These are phyloP conservation scores for Epinotia ramella DNA, from an alignment of 2,888 invertebrate genomes.

Conservation along the genomic window DNA sequence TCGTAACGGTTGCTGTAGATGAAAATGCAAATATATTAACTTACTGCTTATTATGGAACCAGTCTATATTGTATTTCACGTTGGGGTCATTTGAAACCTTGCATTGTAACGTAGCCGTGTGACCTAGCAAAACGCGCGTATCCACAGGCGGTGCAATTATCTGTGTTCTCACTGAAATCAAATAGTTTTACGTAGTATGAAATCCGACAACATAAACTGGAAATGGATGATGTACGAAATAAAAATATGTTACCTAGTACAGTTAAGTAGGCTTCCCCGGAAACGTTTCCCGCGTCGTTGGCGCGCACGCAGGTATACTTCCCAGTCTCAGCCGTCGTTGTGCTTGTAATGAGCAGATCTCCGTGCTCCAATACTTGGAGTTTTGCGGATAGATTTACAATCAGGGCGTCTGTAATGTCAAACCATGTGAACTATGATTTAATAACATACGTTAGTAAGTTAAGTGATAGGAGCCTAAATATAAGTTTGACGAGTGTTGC, in stretches of 20 bases:
- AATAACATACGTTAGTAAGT: not conserved
- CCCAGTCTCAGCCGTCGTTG: conserved; percentile 93
- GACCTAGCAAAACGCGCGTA: conserved; percentile 95
- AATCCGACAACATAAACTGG: not conserved
- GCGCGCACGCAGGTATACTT: conserved; percentile 95
- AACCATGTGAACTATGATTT: not conserved
- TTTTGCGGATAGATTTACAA: conserved; percentile 87
- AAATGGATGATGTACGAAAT: not conserved
- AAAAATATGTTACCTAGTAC: conserved; percentile 88
- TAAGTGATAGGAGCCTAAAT: not conserved
- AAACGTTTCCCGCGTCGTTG: conserved; percentile 95
- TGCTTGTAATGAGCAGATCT: conserved; percentile 94
- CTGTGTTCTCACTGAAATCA: conserved; percentile 92
- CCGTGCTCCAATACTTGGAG: conserved; percentile 94
- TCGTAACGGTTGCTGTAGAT: not conserved
- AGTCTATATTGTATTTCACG: conserved; percentile 93
- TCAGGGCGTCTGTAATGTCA: conserved; percentile 72
- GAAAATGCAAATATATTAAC: conserved; percentile 60
- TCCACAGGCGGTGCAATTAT: conserved; percentile 97
- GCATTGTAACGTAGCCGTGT: conserved; percentile 97
- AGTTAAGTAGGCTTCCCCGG: conserved; percentile 92
- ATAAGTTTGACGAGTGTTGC: not conserved
- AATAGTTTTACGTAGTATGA: conserved; percentile 32
- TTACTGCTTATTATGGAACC: conserved; percentile 95
- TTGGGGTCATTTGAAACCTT: conserved; percentile 96